A percentile compares a stretch with the other conserved stretches of the same genome.
Conservation (phyloP, 2,113 vertebrate species). For the Genyomyrus donnyi region DNA sequence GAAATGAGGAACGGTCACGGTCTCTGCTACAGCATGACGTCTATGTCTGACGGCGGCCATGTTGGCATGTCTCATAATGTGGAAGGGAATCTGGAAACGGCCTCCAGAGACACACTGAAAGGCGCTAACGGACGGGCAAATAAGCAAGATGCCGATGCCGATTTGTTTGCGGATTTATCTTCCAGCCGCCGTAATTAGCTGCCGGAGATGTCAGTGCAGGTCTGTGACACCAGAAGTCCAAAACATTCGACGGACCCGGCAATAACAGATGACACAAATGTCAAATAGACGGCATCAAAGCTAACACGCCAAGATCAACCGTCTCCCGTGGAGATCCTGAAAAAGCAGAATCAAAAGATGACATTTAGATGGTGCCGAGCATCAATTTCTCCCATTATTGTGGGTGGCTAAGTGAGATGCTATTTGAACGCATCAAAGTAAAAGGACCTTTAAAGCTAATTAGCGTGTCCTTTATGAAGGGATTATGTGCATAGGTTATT, state of each 20-base stretch:
- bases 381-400: slow-evolving; percentile 33
- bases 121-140: neutral
- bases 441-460: slow-evolving; percentile 58
- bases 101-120: neutral
- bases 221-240: slow-evolving; percentile 10
- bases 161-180: neutral
- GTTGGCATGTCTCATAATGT: neutral
- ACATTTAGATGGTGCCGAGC: slow-evolving; percentile 42
- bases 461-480: slow-evolving; percentile 54
- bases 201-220: neutral
- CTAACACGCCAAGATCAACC: slow-evolving; percentile 38
- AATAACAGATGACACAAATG: slow-evolving; percentile 41
- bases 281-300: slow-evolving; percentile 43
- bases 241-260: slow-evolving; percentile 35
- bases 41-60: neutral
- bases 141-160: neutral
- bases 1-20: neutral
- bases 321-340: slow-evolving; percentile 35
- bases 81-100: neutral
- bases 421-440: slow-evolving; percentile 50
- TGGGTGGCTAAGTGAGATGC: slow-evolving; percentile 28
- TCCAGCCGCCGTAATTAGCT: neutral
- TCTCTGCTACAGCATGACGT: neutral
- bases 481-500: slow-evolving; percentile 46
- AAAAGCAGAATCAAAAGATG: slow-evolving; percentile 37